Percentiles rank a stretch among this genome's conserved stretches.
Evolutionary conservation across 2,113 vertebrate genomes (phyloP).

Genomic region (Brachyhypopomus gauderio): DNA sequence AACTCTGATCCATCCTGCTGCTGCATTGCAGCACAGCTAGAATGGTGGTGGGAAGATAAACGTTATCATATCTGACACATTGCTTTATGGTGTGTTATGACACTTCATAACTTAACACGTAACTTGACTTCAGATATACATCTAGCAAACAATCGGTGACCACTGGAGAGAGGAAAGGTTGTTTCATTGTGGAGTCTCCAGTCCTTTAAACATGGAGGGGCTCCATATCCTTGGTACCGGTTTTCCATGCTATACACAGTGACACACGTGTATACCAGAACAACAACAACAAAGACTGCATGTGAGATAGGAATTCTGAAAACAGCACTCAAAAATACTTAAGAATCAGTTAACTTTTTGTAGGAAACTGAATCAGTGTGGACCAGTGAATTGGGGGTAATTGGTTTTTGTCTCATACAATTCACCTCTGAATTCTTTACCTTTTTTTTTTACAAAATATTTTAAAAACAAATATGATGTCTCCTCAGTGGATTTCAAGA

Average conservation of each 20-base stretch:
- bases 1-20: neutral
- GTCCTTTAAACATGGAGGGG: slow-evolving; percentile 1
- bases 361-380: too few species aligned
- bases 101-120: neutral
- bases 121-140: neutral
- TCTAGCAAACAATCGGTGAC: neutral
- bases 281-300: too few species aligned
- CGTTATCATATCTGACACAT: neutral
- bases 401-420: neutral
- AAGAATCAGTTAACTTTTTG: too few species aligned
- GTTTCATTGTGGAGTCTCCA: neutral
- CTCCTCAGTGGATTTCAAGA: neutral
- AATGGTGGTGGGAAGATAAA: neutral
- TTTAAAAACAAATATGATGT: neutral
- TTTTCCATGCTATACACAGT: too few species aligned
- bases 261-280: too few species aligned
- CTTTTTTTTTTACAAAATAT: neutral
- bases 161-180: neutral
- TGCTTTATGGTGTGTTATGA: neutral
- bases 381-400: neutral
- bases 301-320: too few species aligned
- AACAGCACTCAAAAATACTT: too few species aligned
- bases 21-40: neutral
- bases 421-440: neutral
- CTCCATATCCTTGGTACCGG: too few species aligned